Evolutionary conservation across 2,888 invertebrate species (phyloP).

Genomic region (Chloroclysta siterata): DNA sequence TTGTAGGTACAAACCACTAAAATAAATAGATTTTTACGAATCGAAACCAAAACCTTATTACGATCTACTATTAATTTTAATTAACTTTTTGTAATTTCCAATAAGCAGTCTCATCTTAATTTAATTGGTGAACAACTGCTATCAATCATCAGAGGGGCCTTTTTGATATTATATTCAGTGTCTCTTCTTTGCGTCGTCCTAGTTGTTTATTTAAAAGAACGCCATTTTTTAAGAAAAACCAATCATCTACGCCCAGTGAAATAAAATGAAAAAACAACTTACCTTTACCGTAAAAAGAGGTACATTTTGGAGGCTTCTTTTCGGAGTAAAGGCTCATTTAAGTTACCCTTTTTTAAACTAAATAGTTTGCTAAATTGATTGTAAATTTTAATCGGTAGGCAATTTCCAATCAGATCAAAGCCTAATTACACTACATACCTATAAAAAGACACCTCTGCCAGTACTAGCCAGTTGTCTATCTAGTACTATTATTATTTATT

Average conservation of each 20-base stretch:
- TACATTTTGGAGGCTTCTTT: not conserved
- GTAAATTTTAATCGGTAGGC: not conserved
- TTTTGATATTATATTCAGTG: slow-evolving; percentile 46
- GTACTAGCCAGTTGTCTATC: no score
- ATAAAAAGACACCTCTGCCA: no score
- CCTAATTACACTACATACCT: no score
- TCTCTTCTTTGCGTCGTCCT: slow-evolving; percentile 27
- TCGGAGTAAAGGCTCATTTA: not conserved
- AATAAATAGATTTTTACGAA: no score
- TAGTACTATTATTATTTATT: no score
- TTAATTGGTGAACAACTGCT: slow-evolving; percentile 4
- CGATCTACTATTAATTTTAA: not conserved
- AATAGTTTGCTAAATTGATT: not conserved
- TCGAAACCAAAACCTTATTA: no score
- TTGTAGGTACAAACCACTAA: not conserved
- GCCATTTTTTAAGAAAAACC: slow-evolving; percentile 15
- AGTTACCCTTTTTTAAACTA: not conserved
- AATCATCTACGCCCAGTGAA: slow-evolving; percentile 1
- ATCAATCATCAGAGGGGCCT: slow-evolving; percentile 11
- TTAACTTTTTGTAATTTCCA: slow-evolving; percentile 5
- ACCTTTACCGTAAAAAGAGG: not conserved
- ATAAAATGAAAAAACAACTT: not conserved
- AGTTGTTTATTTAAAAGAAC: slow-evolving; percentile 30
- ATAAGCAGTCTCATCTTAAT: not conserved
- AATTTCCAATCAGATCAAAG: no score